Evolutionary conservation across 2,113 vertebrate genomes (phyloP), one percentile per base, ranked within the genome.

Genomic region (Takifugu bimaculatus): DNA sequence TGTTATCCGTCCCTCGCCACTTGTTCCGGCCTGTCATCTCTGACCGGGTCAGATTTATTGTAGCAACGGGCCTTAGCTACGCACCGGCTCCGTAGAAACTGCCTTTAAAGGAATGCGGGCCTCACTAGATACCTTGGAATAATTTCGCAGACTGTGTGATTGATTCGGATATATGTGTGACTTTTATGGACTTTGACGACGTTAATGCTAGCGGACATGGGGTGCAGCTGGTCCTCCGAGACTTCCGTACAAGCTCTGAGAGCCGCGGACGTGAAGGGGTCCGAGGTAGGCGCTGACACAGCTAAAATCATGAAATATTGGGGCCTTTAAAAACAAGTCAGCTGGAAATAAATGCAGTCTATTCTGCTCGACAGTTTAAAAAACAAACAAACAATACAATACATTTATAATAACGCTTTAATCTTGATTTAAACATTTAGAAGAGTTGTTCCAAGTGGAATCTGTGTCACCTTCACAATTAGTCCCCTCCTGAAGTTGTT

Each of bases 11-110:
- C 64, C 50, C 75, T 11, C n/a, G 2, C 49, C 14, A 14, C 14
- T 57, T 62, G 59, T 56, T 4, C 47, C 57, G 5, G 57, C 58
- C 54, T 67, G 63, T 81, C 75, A 26, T 66, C 58, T 69, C 57
- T 50, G 67, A 75, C 59, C 73, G 56, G 87, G 84, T 87, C 83
- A 85, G 65, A 82, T 89, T 87, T 88, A 87, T 91, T 89, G 90
- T 92, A 85, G 91, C 90, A 91, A 92, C 91, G 76, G 76, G 13
- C 65, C 85, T 26, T 92, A 81, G 85, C 83, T 75, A 92, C 91
- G 61, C 54, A 2, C 15, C 12, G 81, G 53, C 70, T 68, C 85
- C 80, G 56, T 82, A 83, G 73, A 82, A 70, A 87, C 77, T 1
- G 64, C 73, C 75, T 6, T 14, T 85, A 62, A 57, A 81, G 82